phyloP scores from a whole-genome alignment of 2,888 invertebrate species.

The Maniola hyperantus region DNA sequence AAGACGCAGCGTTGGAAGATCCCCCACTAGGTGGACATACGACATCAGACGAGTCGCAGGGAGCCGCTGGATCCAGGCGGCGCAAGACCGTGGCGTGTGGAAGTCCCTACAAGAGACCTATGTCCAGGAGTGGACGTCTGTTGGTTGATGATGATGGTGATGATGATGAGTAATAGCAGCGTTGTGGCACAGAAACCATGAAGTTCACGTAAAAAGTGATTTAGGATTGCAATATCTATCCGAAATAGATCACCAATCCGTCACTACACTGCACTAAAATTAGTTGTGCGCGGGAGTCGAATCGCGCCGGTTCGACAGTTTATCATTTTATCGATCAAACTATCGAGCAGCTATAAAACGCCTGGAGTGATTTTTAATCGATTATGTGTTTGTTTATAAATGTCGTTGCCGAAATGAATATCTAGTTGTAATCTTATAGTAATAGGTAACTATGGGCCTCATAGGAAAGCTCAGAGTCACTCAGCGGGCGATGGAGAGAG shows the following conservation, averaged over 20 bases:
- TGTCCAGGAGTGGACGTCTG: too few species aligned
- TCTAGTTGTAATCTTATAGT: too few species aligned
- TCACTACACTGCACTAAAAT: conserved; percentile 29
- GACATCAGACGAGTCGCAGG: too few species aligned
- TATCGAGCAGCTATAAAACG: neutral
- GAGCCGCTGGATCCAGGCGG: too few species aligned
- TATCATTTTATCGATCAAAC: neutral
- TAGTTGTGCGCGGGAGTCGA: conserved; percentile 37
- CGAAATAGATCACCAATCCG: conserved; percentile 40
- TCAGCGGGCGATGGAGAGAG: too few species aligned
- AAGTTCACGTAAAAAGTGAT: conserved; percentile 23
- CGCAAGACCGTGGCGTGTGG: too few species aligned
- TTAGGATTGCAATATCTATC: conserved; percentile 30
- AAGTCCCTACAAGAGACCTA: too few species aligned
- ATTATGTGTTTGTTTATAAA: neutral
- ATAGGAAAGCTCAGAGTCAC: too few species aligned
- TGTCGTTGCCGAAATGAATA: neutral
- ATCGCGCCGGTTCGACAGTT: conserved; percentile 15
- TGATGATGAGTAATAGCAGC: neutral
- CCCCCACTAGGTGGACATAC: too few species aligned
- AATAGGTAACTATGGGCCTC: too few species aligned
- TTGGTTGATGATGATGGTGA: too few species aligned
- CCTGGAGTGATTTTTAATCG: neutral
- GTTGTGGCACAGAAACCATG: neutral
- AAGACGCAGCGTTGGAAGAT: too few species aligned